phyloP scores from a whole-genome alignment of 2,888 invertebrate species.

The Trichacis sp. region DNA sequence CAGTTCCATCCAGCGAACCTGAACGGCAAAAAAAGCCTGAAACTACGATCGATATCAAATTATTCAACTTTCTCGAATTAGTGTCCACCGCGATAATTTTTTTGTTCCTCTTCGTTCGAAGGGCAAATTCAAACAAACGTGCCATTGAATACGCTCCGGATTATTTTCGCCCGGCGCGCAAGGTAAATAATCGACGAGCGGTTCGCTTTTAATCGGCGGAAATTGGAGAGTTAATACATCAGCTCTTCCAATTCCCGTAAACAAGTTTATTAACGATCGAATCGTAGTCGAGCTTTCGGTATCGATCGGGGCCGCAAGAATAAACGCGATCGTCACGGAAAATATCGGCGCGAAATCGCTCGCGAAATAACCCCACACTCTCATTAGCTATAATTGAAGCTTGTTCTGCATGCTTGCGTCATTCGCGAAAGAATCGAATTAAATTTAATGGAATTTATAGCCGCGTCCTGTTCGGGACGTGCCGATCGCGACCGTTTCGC shows the following conservation, averaged over 20 bases:
- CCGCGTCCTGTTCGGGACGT: slow-evolving; percentile 26
- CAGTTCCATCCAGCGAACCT: too few relatives aligned
- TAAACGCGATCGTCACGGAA: background rate
- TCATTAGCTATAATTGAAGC: slow-evolving; percentile 23
- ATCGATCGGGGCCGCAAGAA: background rate
- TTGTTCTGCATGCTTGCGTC: slow-evolving; percentile 33
- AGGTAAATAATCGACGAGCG: background rate
- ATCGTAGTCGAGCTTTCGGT: background rate
- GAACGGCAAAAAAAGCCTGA: too few relatives aligned
- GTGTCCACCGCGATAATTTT: too few relatives aligned
- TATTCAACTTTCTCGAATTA: too few relatives aligned
- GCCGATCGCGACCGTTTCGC: slow-evolving; percentile 33
- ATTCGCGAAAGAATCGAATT: slow-evolving; percentile 31
- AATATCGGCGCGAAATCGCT: background rate
- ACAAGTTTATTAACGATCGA: slow-evolving; percentile 1
- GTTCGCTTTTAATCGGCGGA: background rate
- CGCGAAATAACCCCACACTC: slow-evolving; percentile 9
- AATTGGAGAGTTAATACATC: background rate
- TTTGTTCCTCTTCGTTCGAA: too few relatives aligned
- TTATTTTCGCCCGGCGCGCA: background rate
- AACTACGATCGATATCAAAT: too few relatives aligned
- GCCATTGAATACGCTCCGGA: background rate
- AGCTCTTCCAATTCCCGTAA: background rate
- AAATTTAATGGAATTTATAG: slow-evolving; percentile 33
- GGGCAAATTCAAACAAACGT: background rate